phyloP scores from a whole-genome alignment of 2,113 vertebrate species.

The Herpetotheres cachinnans region DNA sequence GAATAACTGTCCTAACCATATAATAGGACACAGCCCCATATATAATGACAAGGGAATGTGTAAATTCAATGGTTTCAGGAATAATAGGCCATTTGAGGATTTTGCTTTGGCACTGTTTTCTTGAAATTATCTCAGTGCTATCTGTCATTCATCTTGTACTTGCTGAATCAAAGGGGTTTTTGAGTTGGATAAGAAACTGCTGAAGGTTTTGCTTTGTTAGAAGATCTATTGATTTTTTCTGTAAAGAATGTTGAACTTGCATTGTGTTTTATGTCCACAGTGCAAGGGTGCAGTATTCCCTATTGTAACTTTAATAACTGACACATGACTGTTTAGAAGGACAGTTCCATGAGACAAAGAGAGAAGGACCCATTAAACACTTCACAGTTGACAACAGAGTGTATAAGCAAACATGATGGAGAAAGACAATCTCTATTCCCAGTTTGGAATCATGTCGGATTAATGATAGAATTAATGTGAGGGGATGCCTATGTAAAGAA shows the following conservation, averaged over 20 bases:
- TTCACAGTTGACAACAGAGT: neutral
- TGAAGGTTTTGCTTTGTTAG: constrained; percentile 25
- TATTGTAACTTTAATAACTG: neutral
- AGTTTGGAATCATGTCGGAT: neutral
- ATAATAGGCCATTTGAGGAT: neutral
- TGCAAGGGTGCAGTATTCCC: neutral
- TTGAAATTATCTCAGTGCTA: neutral
- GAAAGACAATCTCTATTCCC: neutral
- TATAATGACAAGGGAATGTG: neutral
- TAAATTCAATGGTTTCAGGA: neutral
- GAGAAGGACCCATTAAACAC: neutral
- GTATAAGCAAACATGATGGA: neutral
- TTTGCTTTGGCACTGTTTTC: neutral
- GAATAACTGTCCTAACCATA: neutral
- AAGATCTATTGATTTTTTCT: constrained; percentile 21
- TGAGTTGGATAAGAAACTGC: constrained; percentile 11
- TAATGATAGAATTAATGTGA: neutral
- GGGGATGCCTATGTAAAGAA: neutral
- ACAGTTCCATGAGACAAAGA: neutral
- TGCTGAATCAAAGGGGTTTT: neutral
- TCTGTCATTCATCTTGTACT: constrained; percentile 9
- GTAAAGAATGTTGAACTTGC: constrained; percentile 16
- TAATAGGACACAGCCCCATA: neutral
- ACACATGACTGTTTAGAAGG: neutral
- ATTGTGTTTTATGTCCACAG: neutral